A percentile compares a stretch with the other conserved stretches of the same genome.
phyloP scores from a whole-genome alignment of 2,113 vertebrate species.

The Atrichornis clamosus region DNA sequence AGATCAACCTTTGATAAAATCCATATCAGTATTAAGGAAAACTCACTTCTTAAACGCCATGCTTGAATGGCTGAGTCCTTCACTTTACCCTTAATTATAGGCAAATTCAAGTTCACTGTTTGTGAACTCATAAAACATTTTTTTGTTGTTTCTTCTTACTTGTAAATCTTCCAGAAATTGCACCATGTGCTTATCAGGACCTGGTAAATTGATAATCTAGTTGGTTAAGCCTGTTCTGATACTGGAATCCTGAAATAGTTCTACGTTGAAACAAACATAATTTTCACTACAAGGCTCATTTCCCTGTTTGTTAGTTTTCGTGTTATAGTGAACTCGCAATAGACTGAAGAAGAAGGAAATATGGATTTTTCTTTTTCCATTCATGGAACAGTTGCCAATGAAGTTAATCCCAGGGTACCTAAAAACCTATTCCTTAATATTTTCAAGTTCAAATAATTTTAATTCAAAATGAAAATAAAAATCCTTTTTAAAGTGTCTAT shows the following conservation, averaged over 20 bases:
- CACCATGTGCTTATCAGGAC: neutral
- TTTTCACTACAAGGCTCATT: neutral
- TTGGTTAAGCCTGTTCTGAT: neutral
- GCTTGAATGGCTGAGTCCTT: neutral
- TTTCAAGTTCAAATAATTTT: neutral
- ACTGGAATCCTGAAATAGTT: neutral
- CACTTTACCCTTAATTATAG: neutral
- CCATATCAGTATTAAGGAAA: neutral
- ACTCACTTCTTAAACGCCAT: neutral
- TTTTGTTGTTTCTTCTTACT: neutral
- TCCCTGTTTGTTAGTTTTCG: neutral
- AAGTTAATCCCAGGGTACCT: neutral
- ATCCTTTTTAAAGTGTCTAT: fast-evolving
- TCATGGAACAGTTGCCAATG: neutral
- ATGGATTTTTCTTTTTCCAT: neutral
- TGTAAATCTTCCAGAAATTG: neutral
- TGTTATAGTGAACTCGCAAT: neutral
- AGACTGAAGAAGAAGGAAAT: neutral
- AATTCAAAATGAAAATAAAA: neutral
- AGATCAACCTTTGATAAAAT: neutral
- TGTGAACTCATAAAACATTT: neutral
- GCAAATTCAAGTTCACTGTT: neutral
- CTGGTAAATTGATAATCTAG: neutral
- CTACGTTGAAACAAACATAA: neutral
- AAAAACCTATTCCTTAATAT: neutral